These are phyloP conservation scores for Tetramorium simillimum DNA, from an alignment of 1,140 invertebrate species.

Conservation along the genomic window DNA sequence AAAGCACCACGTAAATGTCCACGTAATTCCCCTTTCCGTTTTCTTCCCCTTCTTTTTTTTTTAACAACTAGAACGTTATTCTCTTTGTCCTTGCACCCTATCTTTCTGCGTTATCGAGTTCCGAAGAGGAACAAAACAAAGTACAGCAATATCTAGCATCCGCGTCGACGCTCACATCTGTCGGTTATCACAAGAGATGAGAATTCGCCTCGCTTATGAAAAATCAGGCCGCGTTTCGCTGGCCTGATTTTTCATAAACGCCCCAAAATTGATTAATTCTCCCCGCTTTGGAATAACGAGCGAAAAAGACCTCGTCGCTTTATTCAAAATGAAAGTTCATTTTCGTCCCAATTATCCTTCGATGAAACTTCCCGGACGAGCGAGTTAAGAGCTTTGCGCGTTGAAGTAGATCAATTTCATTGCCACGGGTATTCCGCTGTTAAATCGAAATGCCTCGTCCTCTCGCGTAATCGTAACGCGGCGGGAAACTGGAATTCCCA, in stretches of 20 bases:
- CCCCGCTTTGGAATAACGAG: background rate
- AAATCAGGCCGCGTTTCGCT: background rate
- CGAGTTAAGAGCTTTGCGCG: background rate
- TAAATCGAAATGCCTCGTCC: conserved; percentile 25
- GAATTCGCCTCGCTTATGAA: background rate
- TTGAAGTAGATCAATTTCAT: conserved; percentile 46
- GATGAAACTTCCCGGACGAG: background rate
- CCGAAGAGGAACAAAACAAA: conserved; percentile 22
- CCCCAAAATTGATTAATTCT: background rate
- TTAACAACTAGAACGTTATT: conserved; percentile 3
- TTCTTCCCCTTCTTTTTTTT: background rate
- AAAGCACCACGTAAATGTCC: conserved; percentile 1
- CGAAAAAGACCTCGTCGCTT: background rate
- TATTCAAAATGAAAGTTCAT: background rate
- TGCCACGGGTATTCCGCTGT: conserved; percentile 26
- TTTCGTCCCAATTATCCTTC: background rate
- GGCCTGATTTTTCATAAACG: background rate
- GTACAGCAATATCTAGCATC: background rate
- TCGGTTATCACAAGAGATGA: background rate
- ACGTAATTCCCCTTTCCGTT: background rate
- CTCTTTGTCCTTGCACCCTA: background rate
- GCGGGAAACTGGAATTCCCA: background rate
- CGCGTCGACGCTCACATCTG: background rate
- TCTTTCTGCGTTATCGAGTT: conserved; percentile 7
- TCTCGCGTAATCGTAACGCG: background rate